phyloP scores from a whole-genome alignment of 2,888 invertebrate species.

The Aporophyla nigra region DNA sequence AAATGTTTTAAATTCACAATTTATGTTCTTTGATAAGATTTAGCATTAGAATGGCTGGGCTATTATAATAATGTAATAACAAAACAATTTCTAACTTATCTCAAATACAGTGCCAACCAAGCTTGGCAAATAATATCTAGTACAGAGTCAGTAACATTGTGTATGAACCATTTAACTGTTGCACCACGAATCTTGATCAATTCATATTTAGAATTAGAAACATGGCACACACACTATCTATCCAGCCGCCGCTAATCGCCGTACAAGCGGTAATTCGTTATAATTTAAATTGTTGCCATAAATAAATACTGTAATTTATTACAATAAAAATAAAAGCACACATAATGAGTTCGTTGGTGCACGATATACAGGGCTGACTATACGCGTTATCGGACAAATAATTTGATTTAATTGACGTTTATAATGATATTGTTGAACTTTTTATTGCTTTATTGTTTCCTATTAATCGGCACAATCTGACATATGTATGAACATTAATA shows the following conservation, averaged over 20 bases:
- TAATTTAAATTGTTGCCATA: conserved; percentile 41
- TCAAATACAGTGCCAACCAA: conserved; percentile 3
- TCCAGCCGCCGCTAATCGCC: conserved; percentile 25
- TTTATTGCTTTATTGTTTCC: conserved; percentile 61
- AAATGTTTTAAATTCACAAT: conserved; percentile 33
- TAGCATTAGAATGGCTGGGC: conserved; percentile 8
- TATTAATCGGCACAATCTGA: conserved; percentile 26
- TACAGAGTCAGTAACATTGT: conserved; percentile 20
- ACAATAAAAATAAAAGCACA: conserved; percentile 47
- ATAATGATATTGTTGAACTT: conserved; percentile 63
- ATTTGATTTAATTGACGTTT: conserved; percentile 66
- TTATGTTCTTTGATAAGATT: conserved; percentile 16
- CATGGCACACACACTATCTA: conserved; percentile 22
- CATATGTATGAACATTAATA: conserved; percentile 12
- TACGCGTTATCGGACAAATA: conserved; percentile 56
- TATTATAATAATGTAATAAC: conserved; percentile 18
- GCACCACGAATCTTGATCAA: conserved; percentile 26
- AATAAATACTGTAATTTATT: conserved; percentile 44
- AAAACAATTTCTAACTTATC: conserved; percentile 16
- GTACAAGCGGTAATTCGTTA: conserved; percentile 5
- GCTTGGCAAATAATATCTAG: conserved; percentile 9
- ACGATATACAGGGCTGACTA: not conserved
- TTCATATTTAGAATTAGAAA: conserved; percentile 19
- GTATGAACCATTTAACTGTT: conserved; percentile 23
- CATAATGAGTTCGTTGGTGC: conserved; percentile 58